These are phyloP conservation scores for Anaspis maculata DNA, from an alignment of 2,888 invertebrate genomes.

Conservation along the genomic window DNA sequence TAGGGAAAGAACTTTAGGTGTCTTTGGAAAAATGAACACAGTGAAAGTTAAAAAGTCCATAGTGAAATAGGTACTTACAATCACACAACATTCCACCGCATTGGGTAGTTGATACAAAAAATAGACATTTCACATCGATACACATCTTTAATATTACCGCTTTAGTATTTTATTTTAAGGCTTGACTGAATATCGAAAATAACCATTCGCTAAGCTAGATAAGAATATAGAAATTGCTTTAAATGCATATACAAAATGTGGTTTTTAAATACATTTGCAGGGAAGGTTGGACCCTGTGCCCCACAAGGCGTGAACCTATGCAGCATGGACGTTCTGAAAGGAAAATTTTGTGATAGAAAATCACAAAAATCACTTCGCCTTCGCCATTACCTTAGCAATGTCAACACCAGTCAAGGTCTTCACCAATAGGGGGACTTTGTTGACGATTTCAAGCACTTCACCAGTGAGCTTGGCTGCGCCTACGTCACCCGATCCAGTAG, in stretches of 20 bases:
- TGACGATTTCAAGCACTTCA: conserved; percentile 89
- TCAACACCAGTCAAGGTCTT: conserved; percentile 91
- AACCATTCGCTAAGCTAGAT: conserved; percentile 3
- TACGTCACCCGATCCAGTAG: conserved; percentile 81
- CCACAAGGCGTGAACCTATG: conserved; percentile 9
- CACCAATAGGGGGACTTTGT: conserved; percentile 85
- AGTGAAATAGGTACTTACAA: too few relatives aligned
- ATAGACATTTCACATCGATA: conserved; percentile 16
- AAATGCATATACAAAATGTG: background rate
- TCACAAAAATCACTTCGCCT: conserved; percentile 2
- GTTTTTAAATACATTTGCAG: conserved; percentile 6
- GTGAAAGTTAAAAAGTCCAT: too few relatives aligned
- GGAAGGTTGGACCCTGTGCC: conserved; percentile 8
- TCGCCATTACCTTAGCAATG: conserved; percentile 65
- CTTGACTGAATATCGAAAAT: conserved; percentile 8
- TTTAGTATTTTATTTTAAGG: too few relatives aligned
- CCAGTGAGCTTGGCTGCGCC: conserved; percentile 92
- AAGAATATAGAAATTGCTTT: background rate
- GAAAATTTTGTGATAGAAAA: background rate
- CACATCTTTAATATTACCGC: too few relatives aligned
- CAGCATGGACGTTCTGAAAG: conserved; percentile 12
- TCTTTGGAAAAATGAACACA: too few relatives aligned
- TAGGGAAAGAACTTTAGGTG: too few relatives aligned
- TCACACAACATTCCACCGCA: too few relatives aligned
- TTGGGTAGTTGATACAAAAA: too few relatives aligned